These are phyloP conservation scores for Tiaroga cobitis DNA, from an alignment of 2,797 vertebrate genomes.

Conservation along the genomic window DNA sequence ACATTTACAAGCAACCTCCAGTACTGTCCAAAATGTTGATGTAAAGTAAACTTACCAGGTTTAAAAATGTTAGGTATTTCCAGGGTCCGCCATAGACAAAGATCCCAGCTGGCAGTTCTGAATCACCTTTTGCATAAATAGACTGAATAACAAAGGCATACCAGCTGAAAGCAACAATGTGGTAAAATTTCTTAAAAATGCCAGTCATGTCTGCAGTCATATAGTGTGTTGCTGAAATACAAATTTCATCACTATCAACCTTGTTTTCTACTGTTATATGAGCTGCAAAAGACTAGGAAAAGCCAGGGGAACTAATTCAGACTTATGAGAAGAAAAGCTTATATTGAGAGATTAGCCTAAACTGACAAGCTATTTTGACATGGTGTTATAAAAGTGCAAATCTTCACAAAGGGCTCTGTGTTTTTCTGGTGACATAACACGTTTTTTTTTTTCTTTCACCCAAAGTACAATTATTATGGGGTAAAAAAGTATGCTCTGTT, in stretches of 20 bases:
- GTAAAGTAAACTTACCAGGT: conserved; percentile 82
- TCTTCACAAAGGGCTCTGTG: conserved; percentile 72
- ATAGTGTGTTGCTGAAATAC: background rate
- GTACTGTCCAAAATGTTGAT: background rate
- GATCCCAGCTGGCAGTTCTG: conserved; percentile 72
- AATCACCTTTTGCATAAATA: conserved; percentile 61
- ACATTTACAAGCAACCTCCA: background rate
- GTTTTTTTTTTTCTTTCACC: background rate
- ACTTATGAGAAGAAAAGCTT: conserved; percentile 43
- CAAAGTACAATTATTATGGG: background rate
- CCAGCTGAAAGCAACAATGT: conserved; percentile 82
- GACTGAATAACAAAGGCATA: conserved; percentile 76
- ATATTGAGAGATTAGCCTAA: conserved; percentile 69
- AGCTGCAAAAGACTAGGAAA: background rate
- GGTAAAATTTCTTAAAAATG: conserved; percentile 69
- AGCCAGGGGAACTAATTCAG: conserved; percentile 19
- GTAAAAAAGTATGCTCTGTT: conserved; percentile 9
- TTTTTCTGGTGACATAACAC: conserved; percentile 58
- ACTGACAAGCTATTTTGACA: conserved; percentile 59
- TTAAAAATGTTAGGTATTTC: conserved; percentile 92
- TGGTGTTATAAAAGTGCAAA: conserved; percentile 49
- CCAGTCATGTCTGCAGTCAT: conserved; percentile 69
- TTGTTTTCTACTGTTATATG: background rate
- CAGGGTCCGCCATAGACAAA: conserved; percentile 85
- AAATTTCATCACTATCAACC: background rate